A percentile compares a stretch with the other conserved stretches of the same genome.
Evolutionary conservation across 1,140 invertebrate genomes (phyloP).

Genomic region (Lasioglossum baleicum): DNA sequence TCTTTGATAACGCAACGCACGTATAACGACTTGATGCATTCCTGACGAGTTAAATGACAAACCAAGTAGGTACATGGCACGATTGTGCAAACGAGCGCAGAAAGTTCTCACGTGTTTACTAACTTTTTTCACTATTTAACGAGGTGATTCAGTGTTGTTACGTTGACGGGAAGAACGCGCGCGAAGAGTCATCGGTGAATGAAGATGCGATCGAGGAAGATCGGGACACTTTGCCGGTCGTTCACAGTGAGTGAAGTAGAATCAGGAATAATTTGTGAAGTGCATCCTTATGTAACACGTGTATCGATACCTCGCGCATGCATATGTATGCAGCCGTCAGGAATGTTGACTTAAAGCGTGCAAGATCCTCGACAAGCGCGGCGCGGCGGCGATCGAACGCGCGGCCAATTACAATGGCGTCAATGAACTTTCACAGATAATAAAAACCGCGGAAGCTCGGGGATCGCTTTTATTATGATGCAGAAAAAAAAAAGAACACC

Average conservation of each 20-base stretch:
- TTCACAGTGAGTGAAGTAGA: not conserved
- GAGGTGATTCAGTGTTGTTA: not conserved
- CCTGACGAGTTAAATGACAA: too few relatives aligned
- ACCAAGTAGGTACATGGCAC: too few relatives aligned
- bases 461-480: not conserved
- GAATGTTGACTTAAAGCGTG: constrained; percentile 2
- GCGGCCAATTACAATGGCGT: not conserved
- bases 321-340: not conserved
- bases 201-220: not conserved
- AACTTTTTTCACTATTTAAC: too few relatives aligned
- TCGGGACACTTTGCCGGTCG: not conserved
- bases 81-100: too few relatives aligned
- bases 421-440: constrained; percentile 28
- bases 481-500: not conserved
- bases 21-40: too few relatives aligned
- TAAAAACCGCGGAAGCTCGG: not conserved
- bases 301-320: not conserved
- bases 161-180: not conserved
- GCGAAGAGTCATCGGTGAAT: not conserved
- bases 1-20: too few relatives aligned
- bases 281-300: constrained; percentile 5
- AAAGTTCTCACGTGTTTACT: too few relatives aligned
- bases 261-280: not conserved
- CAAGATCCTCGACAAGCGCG: not conserved
- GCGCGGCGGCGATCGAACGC: not conserved